Conservation (phyloP, 1,140 invertebrate genomes). For the Himalopsyche phryganea region DNA sequence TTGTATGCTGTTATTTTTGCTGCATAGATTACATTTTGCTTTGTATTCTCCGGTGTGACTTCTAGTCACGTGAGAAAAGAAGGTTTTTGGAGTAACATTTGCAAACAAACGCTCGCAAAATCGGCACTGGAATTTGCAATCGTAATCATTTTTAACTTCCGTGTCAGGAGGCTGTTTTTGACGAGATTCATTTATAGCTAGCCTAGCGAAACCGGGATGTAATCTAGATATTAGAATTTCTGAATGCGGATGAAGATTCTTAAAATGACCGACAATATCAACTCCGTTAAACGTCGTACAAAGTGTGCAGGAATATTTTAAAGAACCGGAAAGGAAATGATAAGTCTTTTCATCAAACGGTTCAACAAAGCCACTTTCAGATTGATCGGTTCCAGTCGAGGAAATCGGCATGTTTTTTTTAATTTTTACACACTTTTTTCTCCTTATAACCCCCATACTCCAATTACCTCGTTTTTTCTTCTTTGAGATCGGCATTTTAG, state of each 20-base stretch:
- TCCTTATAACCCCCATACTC: slow-evolving; percentile 12
- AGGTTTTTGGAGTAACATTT: slow-evolving; percentile 42
- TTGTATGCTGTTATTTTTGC: not conserved
- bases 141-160: not conserved
- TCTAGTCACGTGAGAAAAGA: slow-evolving; percentile 65
- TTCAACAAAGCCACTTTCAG: not conserved
- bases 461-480: slow-evolving; percentile 9
- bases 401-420: not conserved
- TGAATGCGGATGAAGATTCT: slow-evolving; percentile 56
- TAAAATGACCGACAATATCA: slow-evolving; percentile 65
- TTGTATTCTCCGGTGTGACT: slow-evolving; percentile 71
- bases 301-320: slow-evolving; percentile 51
- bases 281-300: slow-evolving; percentile 56
- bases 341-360: slow-evolving; percentile 30
- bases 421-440: slow-evolving; percentile 1
- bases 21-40: slow-evolving; percentile 57
- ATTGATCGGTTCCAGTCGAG: not conserved
- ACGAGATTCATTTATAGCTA: slow-evolving; percentile 40
- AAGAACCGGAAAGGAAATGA: slow-evolving; percentile 41
- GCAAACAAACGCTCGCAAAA: slow-evolving; percentile 53
- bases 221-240: slow-evolving; percentile 65
- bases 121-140: slow-evolving; percentile 40
- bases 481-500: slow-evolving; percentile 6
- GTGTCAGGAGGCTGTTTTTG: not conserved
- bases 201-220: slow-evolving; percentile 46